Percentiles rank a stretch among this genome's conserved stretches.
Evolutionary conservation across 2,888 invertebrate species (phyloP).

Genomic region (Caenorhabditis sinica): DNA sequence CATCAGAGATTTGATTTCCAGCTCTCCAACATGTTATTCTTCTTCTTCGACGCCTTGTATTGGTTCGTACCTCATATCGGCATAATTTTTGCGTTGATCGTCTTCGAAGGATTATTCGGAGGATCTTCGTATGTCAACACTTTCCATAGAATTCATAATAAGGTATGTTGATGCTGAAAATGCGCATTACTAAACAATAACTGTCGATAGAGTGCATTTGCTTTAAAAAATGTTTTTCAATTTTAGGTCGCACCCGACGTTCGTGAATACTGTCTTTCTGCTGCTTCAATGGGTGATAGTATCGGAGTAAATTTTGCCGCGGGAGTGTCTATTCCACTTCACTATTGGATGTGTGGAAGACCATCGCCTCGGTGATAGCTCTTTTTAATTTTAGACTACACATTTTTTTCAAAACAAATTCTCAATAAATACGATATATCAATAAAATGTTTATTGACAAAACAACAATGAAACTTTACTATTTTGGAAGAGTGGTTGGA

Average conservation of each 20-base stretch:
- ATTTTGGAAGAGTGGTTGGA: neutral
- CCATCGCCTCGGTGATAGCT: constrained; percentile 44
- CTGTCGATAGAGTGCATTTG: too few relatives aligned
- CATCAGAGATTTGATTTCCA: constrained; percentile 83
- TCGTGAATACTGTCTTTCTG: constrained; percentile 88
- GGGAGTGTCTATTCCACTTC: constrained; percentile 64
- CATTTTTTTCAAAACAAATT: neutral
- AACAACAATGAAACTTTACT: constrained; percentile 14
- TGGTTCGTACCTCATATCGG: constrained; percentile 88
- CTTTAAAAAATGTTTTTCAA: too few relatives aligned
- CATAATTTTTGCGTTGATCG: constrained; percentile 87
- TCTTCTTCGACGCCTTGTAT: constrained; percentile 88
- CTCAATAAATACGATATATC: neutral
- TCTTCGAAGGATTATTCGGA: constrained; percentile 90
- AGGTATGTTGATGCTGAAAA: constrained; percentile 85
- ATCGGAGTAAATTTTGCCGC: constrained; percentile 69
- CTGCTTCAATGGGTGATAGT: constrained; percentile 86
- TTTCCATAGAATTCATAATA: constrained; percentile 89
- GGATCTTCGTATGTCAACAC: constrained; percentile 91
- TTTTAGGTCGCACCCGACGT: constrained; percentile 71
- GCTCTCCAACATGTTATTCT: constrained; percentile 87
- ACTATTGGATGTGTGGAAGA: constrained; percentile 67
- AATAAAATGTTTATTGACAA: constrained; percentile 20
- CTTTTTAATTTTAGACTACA: neutral
- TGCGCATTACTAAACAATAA: neutral